phyloP scores from a whole-genome alignment of 2,888 invertebrate genomes.

The Xestia c-nigrum region DNA sequence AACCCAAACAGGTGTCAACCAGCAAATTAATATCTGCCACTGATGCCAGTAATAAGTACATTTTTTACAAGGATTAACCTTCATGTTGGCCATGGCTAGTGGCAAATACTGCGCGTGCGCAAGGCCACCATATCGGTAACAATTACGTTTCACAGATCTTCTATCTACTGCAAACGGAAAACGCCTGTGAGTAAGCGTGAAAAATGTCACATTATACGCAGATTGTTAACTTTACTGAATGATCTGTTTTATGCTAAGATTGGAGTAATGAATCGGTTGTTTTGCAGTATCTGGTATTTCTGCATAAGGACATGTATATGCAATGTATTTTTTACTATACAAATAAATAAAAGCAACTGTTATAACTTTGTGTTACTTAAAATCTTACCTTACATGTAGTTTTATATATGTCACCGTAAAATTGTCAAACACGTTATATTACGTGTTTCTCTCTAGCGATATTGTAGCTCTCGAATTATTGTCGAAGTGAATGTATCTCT shows the following conservation, averaged over 20 bases:
- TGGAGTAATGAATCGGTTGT: too few species aligned
- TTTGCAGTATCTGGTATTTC: background rate
- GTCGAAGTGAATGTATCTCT: too few species aligned
- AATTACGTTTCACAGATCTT: constrained; percentile 56
- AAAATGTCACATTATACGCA: constrained; percentile 31
- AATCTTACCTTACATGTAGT: too few species aligned
- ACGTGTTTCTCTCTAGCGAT: too few species aligned
- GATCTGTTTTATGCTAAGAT: constrained; percentile 13
- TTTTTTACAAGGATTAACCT: constrained; percentile 65
- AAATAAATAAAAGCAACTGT: background rate
- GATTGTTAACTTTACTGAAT: constrained; percentile 27
- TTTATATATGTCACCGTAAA: too few species aligned
- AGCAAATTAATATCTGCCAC: constrained; percentile 49
- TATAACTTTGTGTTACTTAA: background rate
- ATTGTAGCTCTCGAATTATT: too few species aligned
- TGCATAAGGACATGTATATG: background rate
- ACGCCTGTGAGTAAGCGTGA: constrained; percentile 48
- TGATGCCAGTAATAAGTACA: constrained; percentile 19
- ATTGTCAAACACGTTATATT: too few species aligned
- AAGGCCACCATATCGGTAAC: constrained; percentile 45
- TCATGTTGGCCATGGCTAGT: constrained; percentile 56
- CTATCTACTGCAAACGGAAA: constrained; percentile 46
- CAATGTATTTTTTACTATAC: background rate
- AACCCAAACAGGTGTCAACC: constrained; percentile 33
- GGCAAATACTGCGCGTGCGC: constrained; percentile 55